Evolutionary conservation across 1,140 invertebrate species (phyloP), one percentile per base, ranked within the genome.

Genomic region (Manduca sexta): DNA sequence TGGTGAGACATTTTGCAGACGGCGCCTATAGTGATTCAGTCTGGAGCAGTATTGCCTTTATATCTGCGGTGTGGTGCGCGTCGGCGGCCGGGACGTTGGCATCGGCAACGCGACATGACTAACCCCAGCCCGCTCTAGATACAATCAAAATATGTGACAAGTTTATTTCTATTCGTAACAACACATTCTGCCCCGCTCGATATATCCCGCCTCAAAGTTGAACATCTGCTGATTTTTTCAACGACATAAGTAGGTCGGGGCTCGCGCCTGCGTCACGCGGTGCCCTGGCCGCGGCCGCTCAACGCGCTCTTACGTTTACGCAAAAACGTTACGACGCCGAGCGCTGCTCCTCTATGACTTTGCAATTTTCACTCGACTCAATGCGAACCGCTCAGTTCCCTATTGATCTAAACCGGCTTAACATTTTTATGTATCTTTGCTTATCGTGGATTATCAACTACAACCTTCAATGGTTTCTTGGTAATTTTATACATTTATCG

Each of bases 71-170:
- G 73, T 67, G 69, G 58, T 53, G 64, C 63, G 34, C 34, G 60
- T 71, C 63, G 60, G 50, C 64, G 58, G 53, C 68, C 67, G 67
- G 75, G 71, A 53, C 81, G 81, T 80, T 85, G 79, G 82, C 82
- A 85, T 82, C 76, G 65, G 53, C 66, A 71, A 41, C 71, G 66
- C 71, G 59, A 71, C 65, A 74, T 85, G 82, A 85, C 82, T 85
- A 85, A 85, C 81, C 76, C 53, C 52, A 45, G 66, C 69, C 62
- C 74, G 80, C 78, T 83, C 74, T 83, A 85, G 73, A 85, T 85
- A 82, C 76, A 80, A 83, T 85, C 79, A 85, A 77, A 83, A 79
- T 85, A 85, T 80, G 77, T 80, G 81, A 85, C 81, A 83, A 77
- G 74, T 85, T 82, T 85, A 85, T 85, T 85, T 85, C 76, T 83